Evolutionary conservation across 2,888 invertebrate species (phyloP), one percentile per base, ranked within the genome.

Genomic region (Tineola bisselliella): DNA sequence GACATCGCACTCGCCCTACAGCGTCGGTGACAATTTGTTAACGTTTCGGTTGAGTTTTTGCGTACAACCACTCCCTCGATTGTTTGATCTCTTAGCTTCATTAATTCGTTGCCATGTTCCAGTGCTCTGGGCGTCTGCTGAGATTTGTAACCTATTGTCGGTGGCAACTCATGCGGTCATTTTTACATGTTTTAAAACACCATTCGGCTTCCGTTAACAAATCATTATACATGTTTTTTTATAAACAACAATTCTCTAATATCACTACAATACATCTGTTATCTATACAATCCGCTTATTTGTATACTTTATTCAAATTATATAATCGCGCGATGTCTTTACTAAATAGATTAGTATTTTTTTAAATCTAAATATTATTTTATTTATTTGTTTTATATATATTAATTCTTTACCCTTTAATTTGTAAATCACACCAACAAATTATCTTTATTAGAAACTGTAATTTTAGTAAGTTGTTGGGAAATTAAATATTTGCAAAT

Each of bases 11-110:
- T 25, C 25, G 2, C 4, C 25, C 25, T 25, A 25, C 25, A 61
- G 44, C 62, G 60, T 33, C 61, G 60, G 64, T 62, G 61, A 63
- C 62, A 62, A 63, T 62, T 62, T 65, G 62, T 62, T 31, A 61
- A 52, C 44, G 60, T 33, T 61, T 59, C 61, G 48, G 48, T 48
- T 30, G 60, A 8, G 44, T 62, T 56, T 59, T 62, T 57, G 57
- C 33, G 48, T 62, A 57, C 52, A 13, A 44, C 61, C 65, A 56
- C 65, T 44, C 65, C 65, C 62, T 62, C 61, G 63, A 64, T 63
- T 65, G 63, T 65, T 62, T 60, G 63, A 31, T 33, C 44, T 61
- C 61, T 58, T 61, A 59, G 61, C 59, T 44, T 56, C 64, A 62
- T 64, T 63, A 62, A 48, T 62, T 54, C 54, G 54, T 52, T 15